Evolutionary conservation across 2,888 invertebrate species (phyloP), one percentile per base, ranked within the genome.

Genomic region (Noctua pronuba): DNA sequence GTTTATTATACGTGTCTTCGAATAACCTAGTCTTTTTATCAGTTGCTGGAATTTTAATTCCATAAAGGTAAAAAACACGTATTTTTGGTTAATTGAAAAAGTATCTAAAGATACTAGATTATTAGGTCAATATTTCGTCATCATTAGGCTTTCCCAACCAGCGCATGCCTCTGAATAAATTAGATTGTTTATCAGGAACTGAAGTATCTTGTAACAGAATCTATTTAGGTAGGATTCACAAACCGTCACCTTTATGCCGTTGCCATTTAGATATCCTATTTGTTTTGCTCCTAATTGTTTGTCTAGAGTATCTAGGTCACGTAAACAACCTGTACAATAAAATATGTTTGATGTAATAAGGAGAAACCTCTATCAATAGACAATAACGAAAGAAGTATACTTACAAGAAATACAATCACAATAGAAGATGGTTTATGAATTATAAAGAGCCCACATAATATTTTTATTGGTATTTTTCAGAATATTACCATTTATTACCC

Each of bases 141-240:
- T 58, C 18, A 73, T 66, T 28, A 74, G 41, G 41, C 28, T 13
- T 49, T 74, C n/a, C 24, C 49, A 18, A 41, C 24, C 49, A n/a
- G 81, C 24, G 41, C 81, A n/a, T 79, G 79, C 28, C 75, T 58
- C 41, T 66, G 79, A 74, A 79, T 79, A 58, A 66, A 79, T 79
- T 35, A 44, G 7, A 35, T 58, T 16, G 28, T 49, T 58, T 62
- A 52, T 80, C 80, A 28, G 28, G 49, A 38, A 80, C 35, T 16
- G 58, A 80, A 66, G 31, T 13, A 21, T 24, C 16, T n/a, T n/a
- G 35, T 6, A 31, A 28, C 10, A 62, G 18, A 11, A 4, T 41
- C 24, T 70, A 49, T 62, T 79, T 62, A 24, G 24, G n/a, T 44
- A 58, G 1, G 4, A 44, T 44, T 35, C 7, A 10, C 28, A 74